These are phyloP conservation scores for Arrhopalites spinosus DNA, from an alignment of 2,888 invertebrate species.

Conservation along the genomic window DNA sequence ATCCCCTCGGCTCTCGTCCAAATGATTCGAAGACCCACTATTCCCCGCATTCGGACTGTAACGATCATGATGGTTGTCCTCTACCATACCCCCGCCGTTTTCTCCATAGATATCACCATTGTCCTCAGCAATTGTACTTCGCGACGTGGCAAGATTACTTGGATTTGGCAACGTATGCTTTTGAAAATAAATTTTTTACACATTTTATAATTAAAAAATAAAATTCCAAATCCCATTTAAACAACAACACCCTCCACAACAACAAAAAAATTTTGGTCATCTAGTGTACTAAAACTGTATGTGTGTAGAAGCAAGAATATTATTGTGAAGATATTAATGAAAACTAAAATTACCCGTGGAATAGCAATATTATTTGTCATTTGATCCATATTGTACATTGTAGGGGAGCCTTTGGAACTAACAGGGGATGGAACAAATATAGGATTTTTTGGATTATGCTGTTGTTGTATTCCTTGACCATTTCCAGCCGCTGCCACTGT, in stretches of 20 bases:
- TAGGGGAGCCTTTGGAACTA: constrained; percentile 55
- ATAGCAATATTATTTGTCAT: constrained; percentile 57
- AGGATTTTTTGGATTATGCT: constrained; percentile 54
- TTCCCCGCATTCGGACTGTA: constrained; percentile 50
- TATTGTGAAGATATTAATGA: too few relatives aligned
- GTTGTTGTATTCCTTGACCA: constrained; percentile 44
- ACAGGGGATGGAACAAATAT: constrained; percentile 56
- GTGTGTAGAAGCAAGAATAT: too few relatives aligned
- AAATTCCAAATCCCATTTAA: too few relatives aligned
- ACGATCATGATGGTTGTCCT: constrained; percentile 48
- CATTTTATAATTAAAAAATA: too few relatives aligned
- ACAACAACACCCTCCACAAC: too few relatives aligned
- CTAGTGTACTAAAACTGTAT: too few relatives aligned
- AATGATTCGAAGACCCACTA: constrained; percentile 51
- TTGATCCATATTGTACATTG: constrained; percentile 57
- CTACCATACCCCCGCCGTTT: constrained; percentile 40
- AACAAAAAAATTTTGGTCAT: too few relatives aligned
- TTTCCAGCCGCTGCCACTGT: constrained; percentile 20
- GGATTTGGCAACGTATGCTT: constrained; percentile 56
- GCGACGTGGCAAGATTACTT: constrained; percentile 56
- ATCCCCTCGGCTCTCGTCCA: constrained; percentile 53
- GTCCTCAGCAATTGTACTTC: constrained; percentile 50
- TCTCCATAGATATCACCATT: constrained; percentile 39
- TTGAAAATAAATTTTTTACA: too few relatives aligned
- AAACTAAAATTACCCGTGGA: too few relatives aligned